Conservation (phyloP, 35 echinoderm and acorn worm genomes). For the Nesometra sesokonis region DNA sequence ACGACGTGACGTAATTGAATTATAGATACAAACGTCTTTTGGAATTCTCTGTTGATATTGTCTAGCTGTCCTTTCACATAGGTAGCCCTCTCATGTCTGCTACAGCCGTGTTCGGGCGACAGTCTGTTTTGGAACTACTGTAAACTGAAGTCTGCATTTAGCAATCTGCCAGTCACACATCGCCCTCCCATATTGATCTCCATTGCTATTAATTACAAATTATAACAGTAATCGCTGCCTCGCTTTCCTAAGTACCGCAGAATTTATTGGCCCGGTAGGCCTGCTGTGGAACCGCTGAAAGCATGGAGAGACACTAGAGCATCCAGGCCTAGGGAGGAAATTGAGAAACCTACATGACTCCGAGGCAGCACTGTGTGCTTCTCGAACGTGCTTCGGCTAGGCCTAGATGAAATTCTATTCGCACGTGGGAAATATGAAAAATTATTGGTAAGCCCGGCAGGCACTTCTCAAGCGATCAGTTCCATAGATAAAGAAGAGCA, state of each 20-base stretch:
- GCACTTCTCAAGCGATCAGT: background rate
- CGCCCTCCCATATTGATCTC: background rate
- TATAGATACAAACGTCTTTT: background rate
- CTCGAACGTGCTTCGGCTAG: background rate
- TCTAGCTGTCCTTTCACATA: background rate
- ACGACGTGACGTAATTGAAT: background rate
- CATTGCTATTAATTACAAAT: background rate
- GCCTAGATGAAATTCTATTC: background rate
- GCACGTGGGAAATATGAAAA: background rate
- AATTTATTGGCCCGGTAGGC: background rate
- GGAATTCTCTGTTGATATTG: background rate
- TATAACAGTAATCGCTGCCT: background rate
- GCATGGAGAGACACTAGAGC: background rate
- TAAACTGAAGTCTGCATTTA: background rate
- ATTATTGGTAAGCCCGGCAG: background rate
- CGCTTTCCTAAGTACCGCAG: background rate
- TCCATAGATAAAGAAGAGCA: background rate
- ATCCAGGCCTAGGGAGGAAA: background rate
- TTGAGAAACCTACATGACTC: background rate
- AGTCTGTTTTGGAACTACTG: background rate
- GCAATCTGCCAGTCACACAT: background rate
- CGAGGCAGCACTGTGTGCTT: background rate
- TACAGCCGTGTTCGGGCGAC: background rate
- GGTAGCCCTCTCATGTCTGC: background rate
- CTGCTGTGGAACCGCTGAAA: background rate